Conservation (phyloP, 2,113 vertebrate genomes). For the Myanophis thanlyinensis region DNA sequence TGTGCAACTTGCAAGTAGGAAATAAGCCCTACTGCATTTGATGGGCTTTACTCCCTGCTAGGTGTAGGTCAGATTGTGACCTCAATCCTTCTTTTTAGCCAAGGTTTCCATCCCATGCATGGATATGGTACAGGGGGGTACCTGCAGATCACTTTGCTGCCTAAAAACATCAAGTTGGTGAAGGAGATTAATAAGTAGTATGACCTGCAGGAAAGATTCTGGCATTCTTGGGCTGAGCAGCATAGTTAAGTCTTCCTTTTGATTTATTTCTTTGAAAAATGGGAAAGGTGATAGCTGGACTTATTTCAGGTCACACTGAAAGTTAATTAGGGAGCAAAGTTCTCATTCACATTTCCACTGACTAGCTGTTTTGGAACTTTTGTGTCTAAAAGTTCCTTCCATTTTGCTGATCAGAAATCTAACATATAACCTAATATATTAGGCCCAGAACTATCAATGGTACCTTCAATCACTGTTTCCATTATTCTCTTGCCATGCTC, state of each 20-base stretch:
- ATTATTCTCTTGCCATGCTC: slow-evolving; percentile 47
- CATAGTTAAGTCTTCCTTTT: slow-evolving; percentile 1
- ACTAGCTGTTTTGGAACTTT: neutral
- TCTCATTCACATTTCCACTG: slow-evolving; percentile 7
- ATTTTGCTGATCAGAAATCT: slow-evolving; percentile 24
- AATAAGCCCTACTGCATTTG: neutral
- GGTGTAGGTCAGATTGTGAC: neutral
- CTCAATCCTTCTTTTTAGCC: neutral
- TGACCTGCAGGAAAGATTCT: neutral
- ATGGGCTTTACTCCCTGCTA: neutral
- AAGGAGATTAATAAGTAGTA: neutral
- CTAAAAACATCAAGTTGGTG: neutral
- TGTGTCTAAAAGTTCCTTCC: slow-evolving; percentile 11
- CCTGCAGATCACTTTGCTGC: neutral
- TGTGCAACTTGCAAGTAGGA: neutral
- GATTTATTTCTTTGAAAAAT: slow-evolving; percentile 5
- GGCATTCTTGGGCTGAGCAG: slow-evolving; percentile 6
- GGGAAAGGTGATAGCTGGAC: neutral
- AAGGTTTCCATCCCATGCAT: neutral
- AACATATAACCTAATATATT: neutral
- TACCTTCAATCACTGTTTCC: slow-evolving; percentile 52
- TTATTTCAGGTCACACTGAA: neutral
- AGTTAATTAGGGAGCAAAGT: slow-evolving; percentile 9
- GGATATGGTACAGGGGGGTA: neutral
- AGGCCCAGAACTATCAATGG: slow-evolving; percentile 22